These are phyloP conservation scores for Pararge aegeria DNA, from an alignment of 1,140 invertebrate genomes.

Conservation along the genomic window DNA sequence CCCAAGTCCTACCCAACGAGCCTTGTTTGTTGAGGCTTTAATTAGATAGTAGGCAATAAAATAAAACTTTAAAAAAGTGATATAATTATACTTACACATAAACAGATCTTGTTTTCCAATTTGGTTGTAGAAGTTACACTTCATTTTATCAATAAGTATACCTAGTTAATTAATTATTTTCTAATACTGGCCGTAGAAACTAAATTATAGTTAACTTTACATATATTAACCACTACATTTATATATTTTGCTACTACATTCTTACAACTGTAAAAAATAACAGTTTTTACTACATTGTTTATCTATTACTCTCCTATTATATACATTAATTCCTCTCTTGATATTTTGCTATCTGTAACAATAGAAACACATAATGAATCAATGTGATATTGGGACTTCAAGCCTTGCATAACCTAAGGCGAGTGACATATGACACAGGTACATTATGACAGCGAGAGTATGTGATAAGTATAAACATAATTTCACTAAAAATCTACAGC, in stretches of 20 bases:
- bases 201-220: constrained; percentile 1
- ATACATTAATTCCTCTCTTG: neutral
- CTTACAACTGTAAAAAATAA: neutral
- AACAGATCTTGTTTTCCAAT: neutral
- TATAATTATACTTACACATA: constrained; percentile 20
- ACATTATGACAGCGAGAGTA: no score
- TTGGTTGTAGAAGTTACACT: neutral
- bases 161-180: constrained; percentile 10
- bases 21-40: no score
- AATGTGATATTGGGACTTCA: neutral
- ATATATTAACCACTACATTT: no score
- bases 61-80: neutral
- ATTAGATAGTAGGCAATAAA: neutral
- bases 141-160: constrained; percentile 14
- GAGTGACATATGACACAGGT: no score
- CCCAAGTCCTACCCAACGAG: no score
- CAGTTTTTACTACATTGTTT: no score
- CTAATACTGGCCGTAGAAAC: constrained; percentile 30
- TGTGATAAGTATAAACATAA: no score
- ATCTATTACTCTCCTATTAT: no score
- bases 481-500: no score
- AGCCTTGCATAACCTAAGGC: no score
- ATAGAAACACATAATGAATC: constrained; percentile 2
- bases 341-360: constrained; percentile 18
- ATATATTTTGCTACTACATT: no score